Evolutionary conservation across 2,797 vertebrate species (phyloP), one percentile per base, ranked within the genome.

Genomic region (Sebastes iracundus): DNA sequence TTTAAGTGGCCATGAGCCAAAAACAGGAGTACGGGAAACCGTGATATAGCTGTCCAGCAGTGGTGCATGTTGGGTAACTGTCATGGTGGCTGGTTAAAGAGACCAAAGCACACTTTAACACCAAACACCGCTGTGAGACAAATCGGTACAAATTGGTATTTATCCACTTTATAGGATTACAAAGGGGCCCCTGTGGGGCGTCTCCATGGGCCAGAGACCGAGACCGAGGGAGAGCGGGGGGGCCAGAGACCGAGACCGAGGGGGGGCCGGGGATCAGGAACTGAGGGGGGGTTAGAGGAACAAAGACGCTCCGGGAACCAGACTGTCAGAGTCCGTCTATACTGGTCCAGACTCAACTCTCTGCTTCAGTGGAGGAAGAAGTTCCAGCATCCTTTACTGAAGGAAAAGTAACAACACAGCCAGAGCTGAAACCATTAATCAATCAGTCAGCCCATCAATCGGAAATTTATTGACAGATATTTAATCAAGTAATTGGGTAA

Each of bases 131-230:
- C 92, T 93, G 93, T 87, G 93, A 91, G 86, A 94, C 95, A 92
- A 95, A 95, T 85, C 88, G 90, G 79, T 94, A 94, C 94, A 93
- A 95, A 95, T 93, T 90, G 92, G 91, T 93, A 89, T 94, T 95
- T 93, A 94, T 93, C 88, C 93, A 90, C 92, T 94, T 93, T 84
- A 92, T 75, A 80, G 91, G 92, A 94, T 94, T 92, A 95, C 92
- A 96, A 90, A 93, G 87, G 84, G 71, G 66, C 89, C 91, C 38
- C 83, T 68, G 73, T 67, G 87, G 88, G 80, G 65, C 38, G 59
- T 78, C 86, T 86, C 85, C 63, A 74, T 56, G 80, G 90, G 76
- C 75, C 86, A 75, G 80, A 82, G 86, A 42, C 33, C 33, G 33
- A 35, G 33, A 35, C 33, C 33, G 33, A 35, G 33, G 33, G 33